Evolutionary conservation across 2,797 vertebrate species (phyloP), one percentile per base, ranked within the genome.

Genomic region (Leptatherina wallacei): DNA sequence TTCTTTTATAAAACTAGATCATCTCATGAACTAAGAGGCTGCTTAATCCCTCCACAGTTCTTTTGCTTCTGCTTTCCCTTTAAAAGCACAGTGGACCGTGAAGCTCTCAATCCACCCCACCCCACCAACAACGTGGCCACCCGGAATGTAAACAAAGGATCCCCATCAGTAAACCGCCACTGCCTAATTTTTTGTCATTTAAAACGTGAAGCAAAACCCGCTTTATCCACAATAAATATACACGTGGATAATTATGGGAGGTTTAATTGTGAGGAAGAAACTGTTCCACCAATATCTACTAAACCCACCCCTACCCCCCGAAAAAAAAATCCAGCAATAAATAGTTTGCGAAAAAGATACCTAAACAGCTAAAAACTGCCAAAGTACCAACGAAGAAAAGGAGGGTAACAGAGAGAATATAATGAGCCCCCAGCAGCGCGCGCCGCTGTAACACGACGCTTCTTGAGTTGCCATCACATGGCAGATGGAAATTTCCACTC

Each of bases 401-500:
- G 56, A 47, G 33, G 38, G 2, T 5, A 9, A 29, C 2, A 38
- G 68, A 38, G 66, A n/a, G 71, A 33, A 33, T 11, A 4, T 18
- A 13, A 40, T 63, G 74, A 79, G 51, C 73, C 86, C 87, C 85
- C 72, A 77, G 77, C 83, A 70, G 65, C 0, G 65, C 57, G 4
- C 4, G 47, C 64, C 71, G 51, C 72, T 93, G 94, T 91, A 95
- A 95, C 90, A 72, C 87, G 93, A 95, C 88, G 91, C 93, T 85
- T 66, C 65, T 69, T 69, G 82, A 89, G 78, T 68, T 87, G 85
- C 84, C 88, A 87, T 94, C 93, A 92, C 94, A 94, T 93, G 94
- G 92, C 91, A 93, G 64, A 90, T 93, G 92, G 95, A 95, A 95
- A 95, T 95, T 95, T 95, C 95, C 95, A 95, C 91, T 92, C 83